Base-by-base conservation (phyloP, 2,888 invertebrate genomes). In the Zonitis immaculata region DNA sequence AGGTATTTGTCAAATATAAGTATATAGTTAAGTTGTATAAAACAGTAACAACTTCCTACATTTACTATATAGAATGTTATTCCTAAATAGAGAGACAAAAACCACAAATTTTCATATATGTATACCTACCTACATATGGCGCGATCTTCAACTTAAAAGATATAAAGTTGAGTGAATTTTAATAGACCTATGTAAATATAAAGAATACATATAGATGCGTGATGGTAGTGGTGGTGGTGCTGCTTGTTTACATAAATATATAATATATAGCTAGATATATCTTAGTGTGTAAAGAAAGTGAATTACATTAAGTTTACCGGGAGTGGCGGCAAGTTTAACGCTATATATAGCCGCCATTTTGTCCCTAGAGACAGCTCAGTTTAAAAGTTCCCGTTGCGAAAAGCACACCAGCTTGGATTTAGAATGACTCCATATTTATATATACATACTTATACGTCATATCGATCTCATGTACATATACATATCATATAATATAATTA, bases 281-380 rank as follows among this genome's bases (percentile, higher is more conserved):
- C 16, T 35, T 16, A 18, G 16, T 9, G 16, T 35, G 16, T 16
- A 7, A 35, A 11, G 16, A 35, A 18, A 35, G 8, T 16, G 35
- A 35, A 35, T 35, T 35, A 35, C 18, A 16, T 35, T 35, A 35
- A 35, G 18, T 35, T 35, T 16, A 35, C 9, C 16, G 8, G 35
- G 5, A 35, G 35, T 18, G 35, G 26, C 49, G 44, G 39, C 9
- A 50, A 49, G 25, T 47, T 54, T 54, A 44, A 44, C 60, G 58
- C 35, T 16, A 35, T 35, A 3, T 16, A 35, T 35, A 3, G 57
- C 54, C 61, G 72, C 74, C 73, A 73, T 74, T 65, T 74, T 74
- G 73, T 73, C 73, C 67, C 74, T 56, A 58, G 70, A 70, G 73
- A 62, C 56, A 67, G 70, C 71, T 73, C 71, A 70, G 61, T 73